phyloP scores from a whole-genome alignment of 2,888 invertebrate species.

The Agrenia bidenticulata region DNA sequence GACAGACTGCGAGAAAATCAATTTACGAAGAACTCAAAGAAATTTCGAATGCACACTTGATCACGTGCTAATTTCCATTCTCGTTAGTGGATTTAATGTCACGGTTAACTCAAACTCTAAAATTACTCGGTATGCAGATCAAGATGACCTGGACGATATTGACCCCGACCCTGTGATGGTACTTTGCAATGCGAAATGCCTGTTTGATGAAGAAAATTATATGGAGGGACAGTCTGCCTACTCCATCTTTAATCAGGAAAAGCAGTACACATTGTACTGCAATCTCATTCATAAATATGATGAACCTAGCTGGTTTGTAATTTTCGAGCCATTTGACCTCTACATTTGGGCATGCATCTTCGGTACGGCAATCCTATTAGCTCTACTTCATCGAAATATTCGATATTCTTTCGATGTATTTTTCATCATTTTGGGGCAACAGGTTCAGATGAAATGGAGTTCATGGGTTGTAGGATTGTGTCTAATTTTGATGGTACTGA shows the following conservation, averaged over 20 bases:
- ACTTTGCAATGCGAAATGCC: neutral
- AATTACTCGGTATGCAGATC: neutral
- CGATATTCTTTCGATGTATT: neutral
- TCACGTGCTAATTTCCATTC: neutral
- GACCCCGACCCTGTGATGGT: neutral
- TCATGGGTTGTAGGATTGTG: neutral
- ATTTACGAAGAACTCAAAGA: neutral
- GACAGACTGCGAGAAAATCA: neutral
- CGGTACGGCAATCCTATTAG: neutral
- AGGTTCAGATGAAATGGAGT: neutral
- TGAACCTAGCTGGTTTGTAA: slow-evolving; percentile 8
- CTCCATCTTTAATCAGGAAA: neutral
- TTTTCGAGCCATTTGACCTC: slow-evolving; percentile 3
- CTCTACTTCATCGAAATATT: neutral
- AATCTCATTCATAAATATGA: neutral
- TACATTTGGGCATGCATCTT: neutral
- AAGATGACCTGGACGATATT: neutral
- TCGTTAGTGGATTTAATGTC: neutral
- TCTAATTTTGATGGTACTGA: neutral
- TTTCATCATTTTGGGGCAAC: slow-evolving; percentile 6
- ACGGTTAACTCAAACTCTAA: neutral
- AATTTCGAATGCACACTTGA: neutral
- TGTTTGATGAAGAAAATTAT: neutral
- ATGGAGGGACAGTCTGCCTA: neutral
- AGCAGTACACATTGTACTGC: slow-evolving; percentile 2